phyloP scores from a whole-genome alignment of 2,113 vertebrate species.

The Oreochromis tanganicae region DNA sequence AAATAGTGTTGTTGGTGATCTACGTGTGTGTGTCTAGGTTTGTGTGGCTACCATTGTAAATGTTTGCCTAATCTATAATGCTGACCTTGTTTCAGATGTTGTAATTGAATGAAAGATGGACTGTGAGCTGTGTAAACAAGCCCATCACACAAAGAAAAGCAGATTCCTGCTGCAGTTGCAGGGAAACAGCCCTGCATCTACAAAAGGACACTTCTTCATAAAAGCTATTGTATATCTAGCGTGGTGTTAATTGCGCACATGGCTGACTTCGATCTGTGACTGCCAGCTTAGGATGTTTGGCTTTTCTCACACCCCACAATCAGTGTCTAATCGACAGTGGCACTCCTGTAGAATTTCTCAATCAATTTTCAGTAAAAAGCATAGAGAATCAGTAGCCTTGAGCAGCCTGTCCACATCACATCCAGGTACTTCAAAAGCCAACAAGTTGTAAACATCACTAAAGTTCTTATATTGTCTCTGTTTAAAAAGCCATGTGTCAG shows the following conservation, averaged over 20 bases:
- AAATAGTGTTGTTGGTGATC: neutral
- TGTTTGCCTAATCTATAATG: neutral
- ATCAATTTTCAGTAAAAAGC: conserved; percentile 59
- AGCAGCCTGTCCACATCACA: neutral
- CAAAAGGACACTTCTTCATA: neutral
- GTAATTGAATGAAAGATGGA: neutral
- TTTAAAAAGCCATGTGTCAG: neutral
- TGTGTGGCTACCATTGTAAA: neutral
- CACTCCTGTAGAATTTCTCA: conserved; percentile 51
- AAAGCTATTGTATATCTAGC: conserved; percentile 7
- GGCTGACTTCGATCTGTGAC: conserved; percentile 39
- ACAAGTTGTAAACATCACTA: neutral
- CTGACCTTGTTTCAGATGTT: neutral
- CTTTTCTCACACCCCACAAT: conserved; percentile 39
- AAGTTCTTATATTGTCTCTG: neutral
- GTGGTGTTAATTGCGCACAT: conserved; percentile 42
- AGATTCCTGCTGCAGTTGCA: neutral
- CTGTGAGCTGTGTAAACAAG: conserved; percentile 29
- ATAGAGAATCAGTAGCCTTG: conserved; percentile 43
- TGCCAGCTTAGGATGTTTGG: conserved; percentile 9
- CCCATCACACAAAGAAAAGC: neutral
- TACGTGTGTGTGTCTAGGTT: neutral
- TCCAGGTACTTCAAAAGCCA: neutral
- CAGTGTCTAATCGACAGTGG: conserved; percentile 44
- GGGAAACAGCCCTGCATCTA: neutral